Conservation (phyloP, 92 coral and sea anemone species). For the Pocillopora meandrina region DNA sequence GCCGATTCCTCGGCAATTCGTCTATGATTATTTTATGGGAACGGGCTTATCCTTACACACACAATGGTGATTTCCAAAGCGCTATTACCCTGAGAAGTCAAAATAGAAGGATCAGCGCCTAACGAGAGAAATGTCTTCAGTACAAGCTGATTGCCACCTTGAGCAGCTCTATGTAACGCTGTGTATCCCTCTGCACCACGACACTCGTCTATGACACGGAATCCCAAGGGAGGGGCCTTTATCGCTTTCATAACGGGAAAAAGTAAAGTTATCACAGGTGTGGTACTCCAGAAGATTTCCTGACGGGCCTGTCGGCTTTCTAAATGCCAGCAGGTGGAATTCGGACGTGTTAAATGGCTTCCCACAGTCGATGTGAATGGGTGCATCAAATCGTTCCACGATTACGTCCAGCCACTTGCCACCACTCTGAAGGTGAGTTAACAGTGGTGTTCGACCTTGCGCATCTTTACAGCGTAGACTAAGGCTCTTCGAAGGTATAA, state of each 20-base stretch:
- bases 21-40: not conserved
- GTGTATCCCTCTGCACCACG: conserved; percentile 74
- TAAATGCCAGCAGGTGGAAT: conserved; percentile 63
- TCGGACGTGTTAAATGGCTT: conserved; percentile 57
- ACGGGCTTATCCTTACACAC: conserved; percentile 32
- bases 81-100: conserved; percentile 39
- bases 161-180: conserved; percentile 76
- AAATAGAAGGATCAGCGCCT: conserved; percentile 47
- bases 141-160: conserved; percentile 67
- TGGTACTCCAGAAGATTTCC: conserved; percentile 37
- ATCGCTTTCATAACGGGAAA: conserved; percentile 41
- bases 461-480: conserved; percentile 38
- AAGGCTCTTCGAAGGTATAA: conserved; percentile 16
- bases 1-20: not conserved
- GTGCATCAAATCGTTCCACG: conserved; percentile 37
- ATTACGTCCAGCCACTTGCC: conserved; percentile 58
- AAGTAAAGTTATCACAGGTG: not conserved
- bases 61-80: conserved; percentile 53
- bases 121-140: conserved; percentile 41
- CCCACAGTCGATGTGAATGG: conserved; percentile 56
- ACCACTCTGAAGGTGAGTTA: conserved; percentile 52
- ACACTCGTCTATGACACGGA: conserved; percentile 55
- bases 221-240: conserved; percentile 52
- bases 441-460: conserved; percentile 46
- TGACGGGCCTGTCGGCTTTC: conserved; percentile 30